Percentiles rank a stretch among this genome's conserved stretches.
phyloP scores from a whole-genome alignment of 2,888 invertebrate genomes.

The Machimus atricapillus region DNA sequence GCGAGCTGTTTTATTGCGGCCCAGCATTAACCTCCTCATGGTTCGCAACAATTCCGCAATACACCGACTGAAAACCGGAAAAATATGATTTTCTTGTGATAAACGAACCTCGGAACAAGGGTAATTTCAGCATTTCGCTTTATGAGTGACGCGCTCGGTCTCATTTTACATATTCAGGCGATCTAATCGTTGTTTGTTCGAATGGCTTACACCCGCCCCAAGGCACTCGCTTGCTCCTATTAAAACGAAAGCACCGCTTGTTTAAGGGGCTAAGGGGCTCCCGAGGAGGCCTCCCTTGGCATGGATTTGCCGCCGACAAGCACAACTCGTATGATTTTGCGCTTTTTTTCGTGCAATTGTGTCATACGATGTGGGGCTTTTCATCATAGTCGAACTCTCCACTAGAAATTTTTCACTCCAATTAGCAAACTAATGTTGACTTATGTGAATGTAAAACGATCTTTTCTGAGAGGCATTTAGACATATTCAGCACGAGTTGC shows the following conservation, averaged over 20 bases:
- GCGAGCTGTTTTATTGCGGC: background rate
- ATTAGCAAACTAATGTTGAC: background rate
- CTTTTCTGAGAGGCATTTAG: background rate
- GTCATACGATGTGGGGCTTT: background rate
- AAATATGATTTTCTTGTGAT: conserved; percentile 31
- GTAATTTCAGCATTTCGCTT: background rate
- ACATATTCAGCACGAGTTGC: background rate
- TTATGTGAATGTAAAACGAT: background rate
- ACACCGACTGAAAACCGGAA: background rate
- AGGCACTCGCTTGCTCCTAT: background rate
- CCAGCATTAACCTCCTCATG: conserved; percentile 21
- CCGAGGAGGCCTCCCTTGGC: background rate
- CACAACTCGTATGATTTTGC: background rate
- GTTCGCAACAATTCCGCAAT: background rate
- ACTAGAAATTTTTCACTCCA: background rate
- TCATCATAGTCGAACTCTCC: background rate
- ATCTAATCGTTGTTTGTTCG: background rate
- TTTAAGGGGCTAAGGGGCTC: background rate
- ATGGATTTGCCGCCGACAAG: background rate
- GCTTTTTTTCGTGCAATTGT: background rate
- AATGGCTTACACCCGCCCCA: background rate
- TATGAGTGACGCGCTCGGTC: background rate
- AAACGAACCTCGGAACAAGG: conserved; percentile 14
- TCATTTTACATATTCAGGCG: background rate
- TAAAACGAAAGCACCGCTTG: background rate